These are phyloP conservation scores for Villa cingulata DNA, from an alignment of 2,888 invertebrate genomes.

Conservation along the genomic window DNA sequence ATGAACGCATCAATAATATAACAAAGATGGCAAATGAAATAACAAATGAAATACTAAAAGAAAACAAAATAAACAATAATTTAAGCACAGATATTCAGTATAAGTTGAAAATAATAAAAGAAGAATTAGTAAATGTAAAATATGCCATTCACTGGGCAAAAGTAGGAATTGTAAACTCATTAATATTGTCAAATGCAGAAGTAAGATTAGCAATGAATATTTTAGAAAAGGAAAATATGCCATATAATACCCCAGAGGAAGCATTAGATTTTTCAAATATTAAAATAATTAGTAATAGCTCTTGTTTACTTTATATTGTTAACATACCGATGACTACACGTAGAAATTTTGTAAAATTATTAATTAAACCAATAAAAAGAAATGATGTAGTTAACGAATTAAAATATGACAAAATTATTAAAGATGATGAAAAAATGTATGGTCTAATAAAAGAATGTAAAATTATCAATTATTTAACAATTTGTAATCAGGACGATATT, in stretches of 20 bases:
- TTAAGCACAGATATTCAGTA: constrained; percentile 6
- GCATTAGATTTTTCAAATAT: constrained; percentile 8
- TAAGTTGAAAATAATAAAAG: constrained; percentile 13
- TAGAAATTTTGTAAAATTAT: background rate
- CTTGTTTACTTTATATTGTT: background rate
- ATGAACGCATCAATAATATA: constrained; percentile 3
- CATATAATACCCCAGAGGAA: constrained; percentile 5
- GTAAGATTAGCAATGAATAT: background rate
- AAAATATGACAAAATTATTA: background rate
- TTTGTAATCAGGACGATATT: constrained; percentile 2
- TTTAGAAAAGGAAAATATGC: constrained; percentile 2
- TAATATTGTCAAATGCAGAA: constrained; percentile 13
- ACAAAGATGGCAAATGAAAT: no score
- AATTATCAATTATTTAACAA: background rate
- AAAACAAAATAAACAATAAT: constrained; percentile 3
- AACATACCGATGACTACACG: background rate
- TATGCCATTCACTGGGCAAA: constrained; percentile 14
- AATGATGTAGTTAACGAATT: background rate
- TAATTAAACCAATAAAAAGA: constrained; percentile 2
- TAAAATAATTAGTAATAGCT: constrained; percentile 6
- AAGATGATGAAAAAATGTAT: background rate
- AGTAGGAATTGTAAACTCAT: constrained; percentile 13
- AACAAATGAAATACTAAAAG: no score
- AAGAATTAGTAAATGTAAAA: constrained; percentile 11
- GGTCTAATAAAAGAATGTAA: constrained; percentile 1